Percentiles rank a stretch among this genome's conserved stretches.
These are phyloP conservation scores for Cepphus grylle DNA, from an alignment of 2,113 vertebrate species.

Conservation along the genomic window DNA sequence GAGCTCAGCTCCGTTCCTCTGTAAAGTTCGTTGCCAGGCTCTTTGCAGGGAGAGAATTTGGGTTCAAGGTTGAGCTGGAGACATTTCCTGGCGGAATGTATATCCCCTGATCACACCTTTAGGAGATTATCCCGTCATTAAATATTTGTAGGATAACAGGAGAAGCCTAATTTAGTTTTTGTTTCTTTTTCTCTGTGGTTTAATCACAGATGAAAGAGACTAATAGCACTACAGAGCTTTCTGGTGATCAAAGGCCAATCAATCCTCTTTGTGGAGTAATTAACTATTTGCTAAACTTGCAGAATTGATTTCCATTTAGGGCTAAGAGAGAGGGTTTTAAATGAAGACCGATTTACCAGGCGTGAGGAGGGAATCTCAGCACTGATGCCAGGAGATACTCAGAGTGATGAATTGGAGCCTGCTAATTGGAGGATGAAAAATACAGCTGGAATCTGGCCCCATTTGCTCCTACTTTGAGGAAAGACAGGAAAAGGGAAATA, in stretches of 20 bases:
- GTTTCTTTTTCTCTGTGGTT: constrained; percentile 85
- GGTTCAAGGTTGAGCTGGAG: constrained; percentile 74
- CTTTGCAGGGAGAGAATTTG: constrained; percentile 63
- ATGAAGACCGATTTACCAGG: constrained; percentile 86
- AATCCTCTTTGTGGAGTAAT: constrained; percentile 89
- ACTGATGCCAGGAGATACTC: constrained; percentile 82
- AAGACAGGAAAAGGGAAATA: constrained; percentile 59
- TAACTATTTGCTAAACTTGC: constrained; percentile 93
- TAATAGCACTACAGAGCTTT: constrained; percentile 83
- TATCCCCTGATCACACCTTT: constrained; percentile 78
- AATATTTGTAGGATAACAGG: constrained; percentile 86
- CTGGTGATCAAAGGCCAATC: constrained; percentile 84
- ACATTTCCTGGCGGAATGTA: constrained; percentile 55
- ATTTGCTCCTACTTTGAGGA: constrained; percentile 59
- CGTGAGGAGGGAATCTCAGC: constrained; percentile 76
- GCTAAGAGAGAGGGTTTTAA: constrained; percentile 86
- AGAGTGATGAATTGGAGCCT: constrained; percentile 80
- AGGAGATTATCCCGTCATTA: constrained; percentile 84
- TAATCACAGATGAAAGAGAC: constrained; percentile 90
- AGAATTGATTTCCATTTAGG: constrained; percentile 91
- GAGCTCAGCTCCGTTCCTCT: constrained; percentile 63
- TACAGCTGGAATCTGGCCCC: constrained; percentile 75
- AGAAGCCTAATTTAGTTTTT: constrained; percentile 88
- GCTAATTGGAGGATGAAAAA: constrained; percentile 80
- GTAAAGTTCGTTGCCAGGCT: constrained; percentile 59